Base-by-base conservation (phyloP, 2,888 invertebrate species). In the Melinaea menophilus region DNA sequence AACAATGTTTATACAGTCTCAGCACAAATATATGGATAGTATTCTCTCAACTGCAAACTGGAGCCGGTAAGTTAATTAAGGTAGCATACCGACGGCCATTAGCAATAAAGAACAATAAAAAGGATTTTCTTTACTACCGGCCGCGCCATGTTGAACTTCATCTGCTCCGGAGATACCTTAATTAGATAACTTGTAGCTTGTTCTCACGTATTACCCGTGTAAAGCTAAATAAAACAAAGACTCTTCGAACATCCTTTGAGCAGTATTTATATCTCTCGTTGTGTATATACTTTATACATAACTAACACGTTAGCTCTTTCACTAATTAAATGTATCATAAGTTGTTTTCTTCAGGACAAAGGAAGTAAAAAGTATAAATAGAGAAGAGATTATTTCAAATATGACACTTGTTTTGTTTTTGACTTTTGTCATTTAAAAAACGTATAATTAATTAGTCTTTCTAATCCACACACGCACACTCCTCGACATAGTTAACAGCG, bases 91-190 rank as follows among this genome's bases (percentile, higher is more conserved):
- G 79, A 82, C 81, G 74, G 74, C 74, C 58, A 54, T 41, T 34
- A 31, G 77, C 80, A 81, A 82, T 85, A 85, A 85, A 84, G 79
- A 77, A 82, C 84, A 84, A 84, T 86, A 78, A 82, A 83, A 79
- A 71, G 79, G 81, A 81, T 84, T 81, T 79, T 80, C 81, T 82
- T 82, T 82, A 84, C 80, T 77, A 76, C 72, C 37, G 51, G 45
- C 56, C 65, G 59, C 41, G 45, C 56, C 65, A 56, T 22, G 56
- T 45, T 37, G 65, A 55, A 56, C 35, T 60, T 37, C 56, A 64
- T 58, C 61, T 61, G 61, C 55, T 46, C 45, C 22, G 58, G 55
- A 56, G 61, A 47, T 58, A 55, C 31, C 45, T 61, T 65, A 65
- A 65, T 65, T 65, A 62, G 62, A 64, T 64, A 61, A 61, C 55